A percentile compares a stretch with the other conserved stretches of the same genome.
Conservation (phyloP, 2,113 vertebrate species). For the Thalassoma bifasciatum region DNA sequence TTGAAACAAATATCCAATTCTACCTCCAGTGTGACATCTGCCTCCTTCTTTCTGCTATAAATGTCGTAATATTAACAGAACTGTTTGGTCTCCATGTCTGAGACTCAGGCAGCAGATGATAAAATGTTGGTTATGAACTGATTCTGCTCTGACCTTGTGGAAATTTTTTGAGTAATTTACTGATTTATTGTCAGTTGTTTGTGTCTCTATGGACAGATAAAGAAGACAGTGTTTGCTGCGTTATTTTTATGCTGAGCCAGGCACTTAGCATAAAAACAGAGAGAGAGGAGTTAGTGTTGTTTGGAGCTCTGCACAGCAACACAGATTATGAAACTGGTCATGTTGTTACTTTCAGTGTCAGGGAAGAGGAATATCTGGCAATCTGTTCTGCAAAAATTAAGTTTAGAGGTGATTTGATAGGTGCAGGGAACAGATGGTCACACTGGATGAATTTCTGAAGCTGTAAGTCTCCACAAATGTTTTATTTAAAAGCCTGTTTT, state of each 20-base stretch:
- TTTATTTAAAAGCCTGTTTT: not conserved
- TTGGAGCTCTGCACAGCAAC: not conserved
- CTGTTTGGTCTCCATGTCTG: not conserved
- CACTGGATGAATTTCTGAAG: not conserved
- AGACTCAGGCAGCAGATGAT: not conserved
- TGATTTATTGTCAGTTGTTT: not conserved
- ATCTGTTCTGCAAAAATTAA: slow-evolving; percentile 30
- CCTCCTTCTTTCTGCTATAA: no score
- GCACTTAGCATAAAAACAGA: no score
- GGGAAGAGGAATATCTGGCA: slow-evolving; percentile 20
- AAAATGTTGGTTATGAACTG: not conserved
- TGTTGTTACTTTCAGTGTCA: slow-evolving; percentile 10
- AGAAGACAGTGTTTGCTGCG: not conserved
- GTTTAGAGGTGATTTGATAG: slow-evolving; percentile 22
- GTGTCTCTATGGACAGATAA: not conserved
- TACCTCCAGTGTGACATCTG: no score
- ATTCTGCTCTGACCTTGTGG: not conserved
- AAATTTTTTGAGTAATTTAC: not conserved
- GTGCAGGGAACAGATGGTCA: slow-evolving; percentile 45
- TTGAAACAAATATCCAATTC: no score
- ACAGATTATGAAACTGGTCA: slow-evolving; percentile 30
- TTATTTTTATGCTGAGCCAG: not conserved
- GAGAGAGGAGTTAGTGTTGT: not conserved
- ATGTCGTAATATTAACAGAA: not conserved
- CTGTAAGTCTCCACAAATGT: not conserved